Percentiles rank a stretch among this genome's conserved stretches.
phyloP scores from a whole-genome alignment of 2,888 invertebrate genomes.

The Pollenia amentaria region DNA sequence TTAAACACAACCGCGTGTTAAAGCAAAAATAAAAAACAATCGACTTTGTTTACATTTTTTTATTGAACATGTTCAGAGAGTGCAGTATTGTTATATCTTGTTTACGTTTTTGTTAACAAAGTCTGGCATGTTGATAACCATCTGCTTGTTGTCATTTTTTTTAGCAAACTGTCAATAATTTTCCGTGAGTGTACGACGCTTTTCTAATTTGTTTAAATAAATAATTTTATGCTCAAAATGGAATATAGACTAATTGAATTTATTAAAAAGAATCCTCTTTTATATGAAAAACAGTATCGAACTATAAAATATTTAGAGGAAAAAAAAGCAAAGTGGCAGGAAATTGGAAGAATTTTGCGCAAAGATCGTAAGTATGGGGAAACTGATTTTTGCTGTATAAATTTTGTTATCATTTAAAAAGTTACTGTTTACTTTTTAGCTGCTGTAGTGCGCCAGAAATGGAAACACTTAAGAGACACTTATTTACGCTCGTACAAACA shows the following conservation, averaged over 20 bases:
- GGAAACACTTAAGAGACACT: constrained; percentile 69
- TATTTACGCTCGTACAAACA: constrained; percentile 59
- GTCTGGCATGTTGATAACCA: constrained; percentile 7
- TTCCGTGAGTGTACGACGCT: constrained; percentile 36
- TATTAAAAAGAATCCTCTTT: constrained; percentile 63
- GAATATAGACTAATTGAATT: constrained; percentile 66
- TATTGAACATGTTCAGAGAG: background rate
- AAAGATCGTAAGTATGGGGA: constrained; percentile 63
- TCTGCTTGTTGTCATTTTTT: constrained; percentile 7
- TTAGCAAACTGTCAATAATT: constrained; percentile 7
- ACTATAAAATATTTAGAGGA: constrained; percentile 44
- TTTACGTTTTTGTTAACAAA: background rate
- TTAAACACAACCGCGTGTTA: constrained; percentile 56
- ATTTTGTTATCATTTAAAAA: background rate
- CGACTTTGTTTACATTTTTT: constrained; percentile 48
- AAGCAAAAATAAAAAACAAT: constrained; percentile 9
- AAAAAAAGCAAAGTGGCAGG: constrained; percentile 63
- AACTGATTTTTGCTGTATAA: too few species aligned
- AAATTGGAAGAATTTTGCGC: constrained; percentile 62
- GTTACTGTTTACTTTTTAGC: constrained; percentile 44
- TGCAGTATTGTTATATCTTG: background rate
- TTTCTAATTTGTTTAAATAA: constrained; percentile 23
- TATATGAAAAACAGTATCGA: constrained; percentile 69
- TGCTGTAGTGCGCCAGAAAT: constrained; percentile 44
- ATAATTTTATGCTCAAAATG: constrained; percentile 48